Conservation (phyloP, 2,113 vertebrate species). For the Poeciliopsis occidentalis region DNA sequence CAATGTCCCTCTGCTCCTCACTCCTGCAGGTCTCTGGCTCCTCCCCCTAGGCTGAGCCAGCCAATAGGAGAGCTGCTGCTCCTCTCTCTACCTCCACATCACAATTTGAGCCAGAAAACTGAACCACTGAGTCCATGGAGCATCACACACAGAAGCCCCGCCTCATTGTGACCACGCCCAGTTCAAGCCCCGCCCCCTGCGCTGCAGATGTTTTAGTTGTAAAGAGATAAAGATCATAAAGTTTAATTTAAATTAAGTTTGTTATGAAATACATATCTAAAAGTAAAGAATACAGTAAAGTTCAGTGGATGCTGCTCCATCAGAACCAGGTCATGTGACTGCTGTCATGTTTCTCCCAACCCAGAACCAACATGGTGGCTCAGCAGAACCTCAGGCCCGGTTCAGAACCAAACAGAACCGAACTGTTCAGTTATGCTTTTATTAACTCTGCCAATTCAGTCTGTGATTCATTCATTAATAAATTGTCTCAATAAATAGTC, state of each 20-base stretch:
- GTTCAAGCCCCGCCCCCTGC: not conserved
- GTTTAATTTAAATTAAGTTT: not conserved
- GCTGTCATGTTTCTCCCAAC: too few relatives aligned
- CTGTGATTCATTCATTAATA: too few relatives aligned
- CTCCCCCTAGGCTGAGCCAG: not conserved
- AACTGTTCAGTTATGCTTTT: too few relatives aligned
- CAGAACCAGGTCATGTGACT: too few relatives aligned
- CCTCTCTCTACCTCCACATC: not conserved
- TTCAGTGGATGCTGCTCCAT: too few relatives aligned
- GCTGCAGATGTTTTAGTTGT: not conserved
- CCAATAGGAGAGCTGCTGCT: slow-evolving; percentile 30
- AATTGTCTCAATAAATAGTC: too few relatives aligned
- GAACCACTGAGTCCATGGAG: too few relatives aligned
- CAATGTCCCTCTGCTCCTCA: not conserved
- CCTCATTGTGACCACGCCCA: not conserved
- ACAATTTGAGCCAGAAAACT: not conserved
- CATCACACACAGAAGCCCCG: not conserved
- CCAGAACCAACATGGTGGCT: too few relatives aligned
- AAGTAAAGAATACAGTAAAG: not conserved
- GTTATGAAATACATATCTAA: not conserved
- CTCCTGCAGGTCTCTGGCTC: slow-evolving; percentile 16
- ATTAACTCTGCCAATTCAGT: too few relatives aligned
- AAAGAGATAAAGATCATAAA: too few relatives aligned
- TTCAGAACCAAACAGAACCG: too few relatives aligned
- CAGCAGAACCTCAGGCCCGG: too few relatives aligned